phyloP scores from a whole-genome alignment of 2,113 vertebrate species.

The Donacobius atricapilla region DNA sequence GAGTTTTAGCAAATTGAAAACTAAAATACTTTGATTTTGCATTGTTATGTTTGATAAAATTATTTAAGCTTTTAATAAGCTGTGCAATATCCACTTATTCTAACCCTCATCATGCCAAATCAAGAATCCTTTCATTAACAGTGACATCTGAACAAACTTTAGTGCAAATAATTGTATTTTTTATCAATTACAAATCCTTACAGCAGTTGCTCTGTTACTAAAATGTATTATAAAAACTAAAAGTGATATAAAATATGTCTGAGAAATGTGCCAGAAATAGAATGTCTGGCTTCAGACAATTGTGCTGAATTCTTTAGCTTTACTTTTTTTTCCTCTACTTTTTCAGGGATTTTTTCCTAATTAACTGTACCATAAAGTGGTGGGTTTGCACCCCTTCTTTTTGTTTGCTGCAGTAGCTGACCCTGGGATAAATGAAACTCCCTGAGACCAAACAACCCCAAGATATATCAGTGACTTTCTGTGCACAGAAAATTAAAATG shows the following conservation, averaged over 20 bases:
- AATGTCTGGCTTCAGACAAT: neutral
- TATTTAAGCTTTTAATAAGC: neutral
- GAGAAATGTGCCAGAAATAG: neutral
- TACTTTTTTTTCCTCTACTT: neutral
- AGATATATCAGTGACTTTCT: neutral
- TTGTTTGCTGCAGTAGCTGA: neutral
- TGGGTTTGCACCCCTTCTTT: neutral
- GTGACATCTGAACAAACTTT: neutral
- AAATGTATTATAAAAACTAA: neutral
- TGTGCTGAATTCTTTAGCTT: neutral
- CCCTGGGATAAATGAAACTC: conserved; percentile 22
- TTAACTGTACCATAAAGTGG: neutral
- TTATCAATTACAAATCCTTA: neutral
- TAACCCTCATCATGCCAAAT: neutral
- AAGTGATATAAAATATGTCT: neutral
- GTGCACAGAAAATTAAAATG: neutral
- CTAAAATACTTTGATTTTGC: neutral
- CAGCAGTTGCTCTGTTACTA: neutral
- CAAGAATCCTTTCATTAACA: neutral
- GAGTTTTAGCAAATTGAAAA: neutral
- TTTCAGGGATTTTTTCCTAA: neutral
- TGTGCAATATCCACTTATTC: neutral
- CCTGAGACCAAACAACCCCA: conserved; percentile 27
- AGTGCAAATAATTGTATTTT: neutral
- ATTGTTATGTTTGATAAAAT: neutral